Conservation (phyloP, 1,140 invertebrate genomes). For the Cardiocondyla obscurior region DNA sequence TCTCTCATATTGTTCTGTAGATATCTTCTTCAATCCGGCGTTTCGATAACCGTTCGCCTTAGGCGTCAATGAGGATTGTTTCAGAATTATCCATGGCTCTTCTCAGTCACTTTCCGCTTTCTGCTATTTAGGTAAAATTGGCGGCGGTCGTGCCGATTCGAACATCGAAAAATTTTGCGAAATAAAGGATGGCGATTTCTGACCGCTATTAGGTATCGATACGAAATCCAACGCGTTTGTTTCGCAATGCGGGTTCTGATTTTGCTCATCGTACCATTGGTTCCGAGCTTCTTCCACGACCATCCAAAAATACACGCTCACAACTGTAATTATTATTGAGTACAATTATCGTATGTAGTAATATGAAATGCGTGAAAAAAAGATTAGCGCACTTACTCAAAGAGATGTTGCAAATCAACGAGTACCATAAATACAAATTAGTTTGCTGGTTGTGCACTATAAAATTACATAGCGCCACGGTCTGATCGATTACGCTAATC, state of each 20-base stretch:
- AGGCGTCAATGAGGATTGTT: not conserved
- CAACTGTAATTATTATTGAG: slow-evolving; percentile 70
- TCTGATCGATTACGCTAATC: slow-evolving; percentile 79
- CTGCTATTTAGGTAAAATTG: slow-evolving; percentile 48
- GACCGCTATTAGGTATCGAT: slow-evolving; percentile 59
- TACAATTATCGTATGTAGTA: not conserved
- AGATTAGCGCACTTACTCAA: slow-evolving; percentile 74
- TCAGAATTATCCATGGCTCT: not conserved
- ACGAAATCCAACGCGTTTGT: not conserved
- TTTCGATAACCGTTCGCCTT: not conserved
- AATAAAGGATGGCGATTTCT: slow-evolving; percentile 79
- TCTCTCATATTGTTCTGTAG: not conserved
- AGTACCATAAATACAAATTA: slow-evolving; percentile 73
- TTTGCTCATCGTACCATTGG: slow-evolving; percentile 60
- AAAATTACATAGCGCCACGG: slow-evolving; percentile 72
- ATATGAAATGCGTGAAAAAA: not conserved
- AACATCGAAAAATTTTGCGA: slow-evolving; percentile 71
- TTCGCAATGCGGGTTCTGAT: not conserved
- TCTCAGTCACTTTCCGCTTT: not conserved
- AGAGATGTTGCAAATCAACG: slow-evolving; percentile 76
- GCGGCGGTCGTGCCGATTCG: slow-evolving; percentile 57
- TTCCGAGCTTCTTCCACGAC: slow-evolving; percentile 75
- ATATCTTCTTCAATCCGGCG: not conserved
- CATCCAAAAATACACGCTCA: slow-evolving; percentile 78
- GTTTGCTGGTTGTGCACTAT: slow-evolving; percentile 67